Evolutionary conservation across 2,113 vertebrate genomes (phyloP), one percentile per base, ranked within the genome.

Genomic region (Toxotes chatareus): DNA sequence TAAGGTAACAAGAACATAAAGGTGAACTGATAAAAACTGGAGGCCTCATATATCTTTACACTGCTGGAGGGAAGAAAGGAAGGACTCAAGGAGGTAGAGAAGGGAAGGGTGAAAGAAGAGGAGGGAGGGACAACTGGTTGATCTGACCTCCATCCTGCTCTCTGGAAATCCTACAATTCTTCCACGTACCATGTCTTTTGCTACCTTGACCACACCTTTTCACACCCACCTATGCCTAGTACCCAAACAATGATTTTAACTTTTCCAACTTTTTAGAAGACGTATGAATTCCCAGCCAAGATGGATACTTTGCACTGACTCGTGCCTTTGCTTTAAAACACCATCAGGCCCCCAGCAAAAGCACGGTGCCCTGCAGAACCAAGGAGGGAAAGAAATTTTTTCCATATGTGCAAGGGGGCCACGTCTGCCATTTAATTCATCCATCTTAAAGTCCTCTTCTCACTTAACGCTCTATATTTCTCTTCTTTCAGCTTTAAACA

Each of bases 341-440:
- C 75, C 61, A 60, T 11, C 85, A 78, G 70, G 21, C 77, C 46
- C 7, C 57, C 53, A 79, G 73, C 67, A 57, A 65, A 51, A 72
- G 65, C 72, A 42, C 56, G 32, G 80, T 82, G 86, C 89, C 90
- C 88, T 76, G 85, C 74, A 64, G 68, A 76, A 82, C 76, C 40
- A 32, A 67, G 63, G 27, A 86, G 64, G 85, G 71, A 82, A 76
- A 90, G 75, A 93, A 93, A 94, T 94, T 56, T 89, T 83, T 95
- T 95, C 93, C 94, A 95, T 93, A 93, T 95, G 94, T 94, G 92
- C 69, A 55, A 49, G 40, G 76, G 80, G 87, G 80, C 77, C 40
- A 34, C 9, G 74, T 68, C 78, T 73, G 79, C 79, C 75, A 87
- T 76, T 80, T 64, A 86, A 27, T 91, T 82, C 84, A 92, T 90